Percentiles rank a stretch among this genome's conserved stretches.
phyloP scores from a whole-genome alignment of 2,888 invertebrate species.

The Strigamia crassipes region DNA sequence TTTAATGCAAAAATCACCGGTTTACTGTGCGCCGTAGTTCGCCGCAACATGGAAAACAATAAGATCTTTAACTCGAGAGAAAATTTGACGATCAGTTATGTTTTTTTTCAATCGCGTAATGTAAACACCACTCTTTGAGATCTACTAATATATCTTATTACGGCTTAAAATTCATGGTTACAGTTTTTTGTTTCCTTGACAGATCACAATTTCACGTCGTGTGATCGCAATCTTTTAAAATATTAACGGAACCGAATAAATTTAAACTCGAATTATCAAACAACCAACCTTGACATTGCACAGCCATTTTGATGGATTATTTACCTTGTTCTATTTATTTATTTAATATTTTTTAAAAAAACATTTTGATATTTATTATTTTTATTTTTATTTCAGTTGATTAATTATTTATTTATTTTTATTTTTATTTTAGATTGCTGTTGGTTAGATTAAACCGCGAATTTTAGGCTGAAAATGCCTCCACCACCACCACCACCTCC shows the following conservation, averaged over 20 bases:
- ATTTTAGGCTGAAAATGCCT: slow-evolving; percentile 45
- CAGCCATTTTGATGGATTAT: background rate
- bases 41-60: background rate
- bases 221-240: background rate
- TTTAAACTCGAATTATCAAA: background rate
- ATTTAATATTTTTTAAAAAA: background rate
- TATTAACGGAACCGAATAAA: background rate
- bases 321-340: background rate
- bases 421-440: background rate
- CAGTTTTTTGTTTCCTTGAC: slow-evolving; percentile 1
- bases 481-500: slow-evolving; percentile 52
- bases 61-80: background rate
- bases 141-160: background rate
- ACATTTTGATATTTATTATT: background rate
- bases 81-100: background rate
- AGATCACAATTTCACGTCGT: background rate
- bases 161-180: background rate
- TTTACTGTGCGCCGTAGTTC: background rate
- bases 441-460: background rate
- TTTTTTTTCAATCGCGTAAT: background rate
- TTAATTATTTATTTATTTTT: background rate
- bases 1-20: slow-evolving; percentile 26
- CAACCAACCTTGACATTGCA: background rate
- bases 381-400: background rate
- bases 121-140: background rate